Percentiles rank a stretch among this genome's conserved stretches.
Evolutionary conservation across 2,888 invertebrate genomes (phyloP).

Genomic region (Napeogenes inachia): DNA sequence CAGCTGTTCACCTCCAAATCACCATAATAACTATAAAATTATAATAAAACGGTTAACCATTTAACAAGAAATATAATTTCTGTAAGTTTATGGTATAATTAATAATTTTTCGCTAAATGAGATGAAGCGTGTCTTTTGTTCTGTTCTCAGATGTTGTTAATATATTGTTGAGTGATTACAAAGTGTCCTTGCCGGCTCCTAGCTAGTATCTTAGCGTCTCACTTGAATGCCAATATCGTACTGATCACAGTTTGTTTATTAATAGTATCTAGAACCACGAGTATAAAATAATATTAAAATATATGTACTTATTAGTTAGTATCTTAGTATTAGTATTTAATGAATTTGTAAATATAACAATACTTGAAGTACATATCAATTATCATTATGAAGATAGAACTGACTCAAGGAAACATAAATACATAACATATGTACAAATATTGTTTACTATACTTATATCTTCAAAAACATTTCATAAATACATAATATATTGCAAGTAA

Average conservation of each 20-base stretch:
- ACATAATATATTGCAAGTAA: no score
- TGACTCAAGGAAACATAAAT: no score
- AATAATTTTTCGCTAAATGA: constrained; percentile 7
- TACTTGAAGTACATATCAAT: no score
- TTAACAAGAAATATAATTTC: neutral
- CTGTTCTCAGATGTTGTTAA: constrained; percentile 34
- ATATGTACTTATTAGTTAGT: no score
- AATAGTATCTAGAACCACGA: neutral
- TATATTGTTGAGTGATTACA: constrained; percentile 32
- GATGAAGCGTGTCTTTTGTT: constrained; percentile 14
- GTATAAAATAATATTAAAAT: no score
- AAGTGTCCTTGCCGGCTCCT: constrained; percentile 46
- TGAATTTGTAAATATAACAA: no score
- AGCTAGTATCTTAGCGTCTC: constrained; percentile 56
- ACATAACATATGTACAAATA: no score
- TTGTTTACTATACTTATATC: no score
- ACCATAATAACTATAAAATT: constrained; percentile 6
- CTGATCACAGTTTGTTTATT: neutral
- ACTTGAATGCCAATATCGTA: constrained; percentile 63
- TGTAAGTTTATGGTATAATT: constrained; percentile 2
- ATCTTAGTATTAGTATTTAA: no score
- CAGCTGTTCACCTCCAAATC: constrained; percentile 15
- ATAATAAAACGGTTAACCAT: constrained; percentile 4
- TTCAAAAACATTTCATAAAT: no score
- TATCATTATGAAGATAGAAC: no score